Evolutionary conservation across 1,140 invertebrate species (phyloP).

Genomic region (Drosophila seguyi): DNA sequence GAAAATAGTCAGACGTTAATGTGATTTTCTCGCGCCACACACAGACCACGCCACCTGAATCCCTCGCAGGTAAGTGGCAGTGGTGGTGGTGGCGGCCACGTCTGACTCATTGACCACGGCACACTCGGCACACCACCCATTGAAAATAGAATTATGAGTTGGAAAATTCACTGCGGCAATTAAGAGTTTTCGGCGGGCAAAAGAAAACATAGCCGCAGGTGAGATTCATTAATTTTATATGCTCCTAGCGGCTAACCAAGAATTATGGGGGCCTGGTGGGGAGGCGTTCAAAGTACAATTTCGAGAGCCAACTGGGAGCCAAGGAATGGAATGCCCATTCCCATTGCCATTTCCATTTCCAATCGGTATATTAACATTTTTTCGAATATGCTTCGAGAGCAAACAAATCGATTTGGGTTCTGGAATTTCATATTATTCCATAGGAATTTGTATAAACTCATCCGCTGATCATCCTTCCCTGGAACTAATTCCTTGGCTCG

Average conservation of each 20-base stretch:
- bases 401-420: constrained; percentile 55
- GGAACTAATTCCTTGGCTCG: neutral
- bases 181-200: constrained; percentile 58
- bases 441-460: constrained; percentile 44
- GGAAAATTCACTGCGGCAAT: constrained; percentile 56
- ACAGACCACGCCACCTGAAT: constrained; percentile 26
- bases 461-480: neutral
- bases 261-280: constrained; percentile 32
- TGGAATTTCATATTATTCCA: constrained; percentile 44
- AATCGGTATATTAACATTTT: constrained; percentile 20
- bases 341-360: constrained; percentile 15
- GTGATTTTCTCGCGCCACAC: constrained; percentile 48
- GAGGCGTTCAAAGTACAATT: constrained; percentile 59
- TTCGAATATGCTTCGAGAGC: constrained; percentile 23
- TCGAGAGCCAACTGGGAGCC: constrained; percentile 36
- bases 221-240: constrained; percentile 71
- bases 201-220: constrained; percentile 62
- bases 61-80: constrained; percentile 50
- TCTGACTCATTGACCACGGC: constrained; percentile 56
- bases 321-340: constrained; percentile 45
- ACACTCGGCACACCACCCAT: constrained; percentile 32
- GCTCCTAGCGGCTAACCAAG: constrained; percentile 11
- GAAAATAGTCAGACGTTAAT: constrained; percentile 65
- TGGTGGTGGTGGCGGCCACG: constrained; percentile 7
- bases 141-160: constrained; percentile 47